Evolutionary conservation across 1,140 invertebrate species (phyloP).

Genomic region (Anadara kagoshimensis): DNA sequence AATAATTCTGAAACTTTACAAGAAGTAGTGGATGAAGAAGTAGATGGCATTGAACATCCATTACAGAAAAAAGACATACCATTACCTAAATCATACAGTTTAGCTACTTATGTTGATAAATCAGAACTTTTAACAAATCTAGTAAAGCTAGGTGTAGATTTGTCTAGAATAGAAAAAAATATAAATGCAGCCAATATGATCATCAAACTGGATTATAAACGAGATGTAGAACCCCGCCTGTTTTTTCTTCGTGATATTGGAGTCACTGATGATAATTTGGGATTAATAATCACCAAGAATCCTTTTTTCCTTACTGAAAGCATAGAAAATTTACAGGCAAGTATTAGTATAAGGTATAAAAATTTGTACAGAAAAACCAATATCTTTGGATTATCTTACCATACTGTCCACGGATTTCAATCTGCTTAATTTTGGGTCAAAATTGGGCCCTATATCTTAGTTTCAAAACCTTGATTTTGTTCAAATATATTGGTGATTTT

Average conservation of each 20-base stretch:
- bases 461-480: no score
- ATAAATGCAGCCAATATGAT: slow-evolving; percentile 80
- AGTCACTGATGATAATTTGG: slow-evolving; percentile 79
- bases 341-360: no score
- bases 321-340: slow-evolving; percentile 79
- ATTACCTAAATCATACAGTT: slow-evolving; percentile 79
- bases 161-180: slow-evolving; percentile 85
- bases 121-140: slow-evolving; percentile 82
- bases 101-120: slow-evolving; percentile 87
- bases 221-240: slow-evolving; percentile 84
- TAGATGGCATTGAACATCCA: no score
- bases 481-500: no score
- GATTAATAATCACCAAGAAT: slow-evolving; percentile 86
- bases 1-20: no score
- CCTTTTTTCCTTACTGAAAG: slow-evolving; percentile 85
- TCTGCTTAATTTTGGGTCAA: no score
- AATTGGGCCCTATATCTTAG: no score
- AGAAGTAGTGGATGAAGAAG: no score
- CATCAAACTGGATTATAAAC: slow-evolving; percentile 85
- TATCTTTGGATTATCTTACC: no score
- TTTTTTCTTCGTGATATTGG: slow-evolving; percentile 85
- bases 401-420: no score
- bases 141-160: slow-evolving; percentile 86
- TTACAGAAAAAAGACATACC: no score
- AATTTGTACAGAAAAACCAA: no score